Base-by-base conservation (phyloP, 2,888 invertebrate species). In the Uropetala carovei region DNA sequence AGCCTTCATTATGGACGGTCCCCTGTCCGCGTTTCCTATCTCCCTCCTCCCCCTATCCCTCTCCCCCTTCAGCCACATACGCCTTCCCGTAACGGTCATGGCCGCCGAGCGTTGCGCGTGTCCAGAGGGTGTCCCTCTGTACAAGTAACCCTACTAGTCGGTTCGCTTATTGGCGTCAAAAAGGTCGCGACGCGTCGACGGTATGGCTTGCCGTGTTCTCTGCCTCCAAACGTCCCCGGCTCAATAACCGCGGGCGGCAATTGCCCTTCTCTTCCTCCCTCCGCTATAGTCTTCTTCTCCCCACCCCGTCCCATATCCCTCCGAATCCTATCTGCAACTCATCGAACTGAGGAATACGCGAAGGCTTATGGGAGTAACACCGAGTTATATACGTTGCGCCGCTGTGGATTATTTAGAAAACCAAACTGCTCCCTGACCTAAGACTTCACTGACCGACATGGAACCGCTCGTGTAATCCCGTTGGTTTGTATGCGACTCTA, bases 361-460 rank as follows among this genome's bases (percentile, higher is more conserved):
- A 59, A 43, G 89, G 89, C 43, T 68, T 89, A n/a, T 64, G 43
- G 27, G 27, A 14, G 89, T n/a, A n/a, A 57, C 57, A 83, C 56
- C 7, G 57, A n/a, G 83, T 89, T 43, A 16, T 68, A 64, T 43
- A 64, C 60, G 16, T 18, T 43, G 60, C 89, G 64, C 43, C 56
- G 43, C 64, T 30, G 89, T 89, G 89, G 89, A 60, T 89, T 89
- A 89, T 89, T 89, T 89, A 68, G 64, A 89, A 64, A 89, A 64
- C 64, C 64, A 18, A 14, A 64, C 43, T 43, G 64, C 11, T 18
- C 43, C 43, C 64, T 64, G 64, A 64, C 89, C 18, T 10, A 60
- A 89, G 64, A 56, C 64, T 60, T 75, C 75, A 27, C 27, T 27
- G 43, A 43, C 43, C 43, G 43, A 43, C 43, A 43, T 5, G 43